Base-by-base conservation (phyloP, 2,888 invertebrate species). In the Peribatodes rhomboidaria region DNA sequence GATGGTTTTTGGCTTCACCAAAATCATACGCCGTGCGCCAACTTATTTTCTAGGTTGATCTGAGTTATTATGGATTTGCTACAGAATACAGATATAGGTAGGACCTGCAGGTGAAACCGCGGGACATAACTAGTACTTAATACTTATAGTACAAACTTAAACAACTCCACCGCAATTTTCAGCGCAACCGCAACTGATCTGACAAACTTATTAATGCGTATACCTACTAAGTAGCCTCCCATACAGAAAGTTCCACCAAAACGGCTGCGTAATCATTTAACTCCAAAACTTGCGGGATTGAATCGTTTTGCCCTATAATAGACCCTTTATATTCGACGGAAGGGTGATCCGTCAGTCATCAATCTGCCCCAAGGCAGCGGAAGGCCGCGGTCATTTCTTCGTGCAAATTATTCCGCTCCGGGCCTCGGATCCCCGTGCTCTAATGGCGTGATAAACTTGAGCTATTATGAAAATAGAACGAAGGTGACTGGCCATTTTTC, bases 261-360 rank as follows among this genome's bases (percentile, higher is more conserved):
- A 68, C 50, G 61, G 67, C 64, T 65, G 62, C 53, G 65, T 68
- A 68, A 69, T 69, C 66, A 63, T 56, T 71, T 65, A 68, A 65
- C 69, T 63, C 42, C 22, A 20, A 50, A 64, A 64, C 42, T 68
- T 62, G 57, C 42, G 52, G 64, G 65, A 69, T 69, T 66, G 65
- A 72, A 76, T 70, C 69, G 68, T 74, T 73, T 64, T 49, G 58
- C 22, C 47, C 59, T 33, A 61, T 68, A 69, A 68, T 65, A 69
- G 68, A 54, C 60, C 72, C 64, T 74, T 74, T 71, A 72, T 68
- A 69, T 72, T 76, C 67, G 44, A 54, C 35, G 56, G 65, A 71
- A 69, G 72, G 76, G 74, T 69, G 72, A 76, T 74, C 76, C 70
- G 74, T 74, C 66, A 69, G 67, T 52, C 78, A 79, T 79, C 77